phyloP scores from a whole-genome alignment of 2,888 invertebrate genomes.

The Augochlorella aurata region DNA sequence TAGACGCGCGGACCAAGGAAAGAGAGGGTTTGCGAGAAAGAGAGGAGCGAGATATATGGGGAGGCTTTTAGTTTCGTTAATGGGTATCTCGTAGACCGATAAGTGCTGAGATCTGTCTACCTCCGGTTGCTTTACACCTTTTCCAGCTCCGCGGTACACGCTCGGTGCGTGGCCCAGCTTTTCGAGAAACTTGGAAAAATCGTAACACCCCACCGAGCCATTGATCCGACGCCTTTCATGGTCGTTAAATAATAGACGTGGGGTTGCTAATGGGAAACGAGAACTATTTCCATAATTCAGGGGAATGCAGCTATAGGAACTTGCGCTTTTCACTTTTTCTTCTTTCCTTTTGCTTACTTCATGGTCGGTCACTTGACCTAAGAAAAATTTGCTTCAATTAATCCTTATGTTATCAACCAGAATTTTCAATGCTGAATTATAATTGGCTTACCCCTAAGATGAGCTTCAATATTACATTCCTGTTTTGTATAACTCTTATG shows the following conservation, averaged over 20 bases:
- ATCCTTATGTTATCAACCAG: too few species aligned
- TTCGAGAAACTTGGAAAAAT: slow-evolving; percentile 55
- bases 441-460: too few species aligned
- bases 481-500: too few species aligned
- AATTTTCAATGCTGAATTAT: too few species aligned
- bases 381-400: too few species aligned
- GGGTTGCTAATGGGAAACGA: neutral
- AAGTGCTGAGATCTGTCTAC: slow-evolving; percentile 82
- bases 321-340: too few species aligned
- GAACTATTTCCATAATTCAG: neutral
- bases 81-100: slow-evolving; percentile 82
- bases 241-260: neutral
- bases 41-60: slow-evolving; percentile 80
- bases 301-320: too few species aligned
- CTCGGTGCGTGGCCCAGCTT: slow-evolving; percentile 49
- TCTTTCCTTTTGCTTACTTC: too few species aligned
- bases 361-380: too few species aligned
- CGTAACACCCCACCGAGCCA: slow-evolving; percentile 31
- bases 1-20: slow-evolving; percentile 58
- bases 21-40: slow-evolving; percentile 73
- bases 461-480: too few species aligned
- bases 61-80: slow-evolving; percentile 82
- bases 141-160: slow-evolving; percentile 63
- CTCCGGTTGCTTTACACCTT: slow-evolving; percentile 80
- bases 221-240: neutral